Evolutionary conservation across 2,113 vertebrate genomes (phyloP), one percentile per base, ranked within the genome.

Genomic region (Lepisosteus osseus): DNA sequence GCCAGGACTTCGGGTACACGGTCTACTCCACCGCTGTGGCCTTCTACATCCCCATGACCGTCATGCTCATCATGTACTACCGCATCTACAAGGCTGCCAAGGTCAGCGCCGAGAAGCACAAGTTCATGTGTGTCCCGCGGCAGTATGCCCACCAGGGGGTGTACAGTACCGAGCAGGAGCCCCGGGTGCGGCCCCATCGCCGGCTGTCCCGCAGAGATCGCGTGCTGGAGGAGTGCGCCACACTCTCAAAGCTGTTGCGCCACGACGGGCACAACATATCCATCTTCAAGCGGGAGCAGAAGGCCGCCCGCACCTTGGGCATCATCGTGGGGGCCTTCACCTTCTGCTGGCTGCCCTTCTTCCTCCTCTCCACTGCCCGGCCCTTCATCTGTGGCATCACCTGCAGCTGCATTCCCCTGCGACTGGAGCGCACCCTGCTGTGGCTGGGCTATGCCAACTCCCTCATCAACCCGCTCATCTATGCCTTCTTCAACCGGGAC

Each of bases 361-460:
- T 91, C 83, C 65, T 89, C 65, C 84, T 91, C 79, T 91, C 90
- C 1, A 88, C 88, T 0, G 86, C 88, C 9, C 82, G 88, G 54
- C 90, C 89, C 51, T 91, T 91, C 78, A 87, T 91, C 71, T 91
- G 90, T 0, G 88, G 87, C 45, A 78, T 88, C 29, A 82, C 11
- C 13, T 88, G 88, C 77, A 89, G 90, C 76, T 91, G 90, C 78
- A 81, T 91, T 72, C 89, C 90, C 0, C 78, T 90, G 76, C 1
- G 90, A 72, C 72, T 91, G 75, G 90, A 91, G 83, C 85, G 89
- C 81, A 91, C 89, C 3, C 78, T 91, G 75, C 77, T 91, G 59
- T 91, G 90, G 90, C 73, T 91, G 75, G 90, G 90, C 0, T 91
- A 91, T 74, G 77, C 89, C 79, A 91, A 91, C 72, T 91, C 90